phyloP scores from a whole-genome alignment of 1,140 invertebrate species.

The Drosophila parabipectinata region DNA sequence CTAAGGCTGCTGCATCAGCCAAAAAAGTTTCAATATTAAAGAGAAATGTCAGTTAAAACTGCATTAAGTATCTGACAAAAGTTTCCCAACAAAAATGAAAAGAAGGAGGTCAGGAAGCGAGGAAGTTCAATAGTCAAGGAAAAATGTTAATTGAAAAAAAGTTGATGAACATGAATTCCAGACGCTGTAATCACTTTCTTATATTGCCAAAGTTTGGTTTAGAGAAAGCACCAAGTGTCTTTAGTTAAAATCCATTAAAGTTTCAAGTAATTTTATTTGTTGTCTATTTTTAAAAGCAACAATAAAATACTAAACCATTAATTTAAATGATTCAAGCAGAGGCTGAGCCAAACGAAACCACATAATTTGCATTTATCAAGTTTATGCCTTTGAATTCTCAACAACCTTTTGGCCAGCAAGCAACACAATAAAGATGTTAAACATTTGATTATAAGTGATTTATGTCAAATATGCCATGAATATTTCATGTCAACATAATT shows the following conservation, averaged over 20 bases:
- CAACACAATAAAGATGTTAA: constrained; percentile 47
- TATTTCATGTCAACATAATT: constrained; percentile 49
- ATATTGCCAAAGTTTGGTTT: not conserved
- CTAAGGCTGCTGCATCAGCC: constrained; percentile 35
- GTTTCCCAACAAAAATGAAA: not conserved
- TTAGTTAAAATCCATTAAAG: not conserved
- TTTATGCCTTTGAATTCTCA: constrained; percentile 13
- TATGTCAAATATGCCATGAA: constrained; percentile 41
- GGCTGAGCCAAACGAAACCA: constrained; percentile 13
- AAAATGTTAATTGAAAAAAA: constrained; percentile 45
- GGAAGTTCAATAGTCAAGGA: constrained; percentile 8
- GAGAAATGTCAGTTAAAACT: constrained; percentile 31
- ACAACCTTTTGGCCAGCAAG: not conserved
- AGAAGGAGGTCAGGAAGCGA: constrained; percentile 30
- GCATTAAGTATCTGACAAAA: constrained; percentile 11
- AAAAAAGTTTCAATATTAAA: constrained; percentile 45
- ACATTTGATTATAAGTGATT: constrained; percentile 48
- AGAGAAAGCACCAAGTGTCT: not conserved
- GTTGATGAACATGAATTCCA: constrained; percentile 5
- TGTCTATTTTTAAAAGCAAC: constrained; percentile 7
- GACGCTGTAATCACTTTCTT: not conserved
- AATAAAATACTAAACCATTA: constrained; percentile 8
- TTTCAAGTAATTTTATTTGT: constrained; percentile 1
- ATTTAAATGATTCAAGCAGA: constrained; percentile 32
- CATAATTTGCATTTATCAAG: constrained; percentile 42